phyloP scores from a whole-genome alignment of 2,113 vertebrate genomes.

The Callithrix jacchus region DNA sequence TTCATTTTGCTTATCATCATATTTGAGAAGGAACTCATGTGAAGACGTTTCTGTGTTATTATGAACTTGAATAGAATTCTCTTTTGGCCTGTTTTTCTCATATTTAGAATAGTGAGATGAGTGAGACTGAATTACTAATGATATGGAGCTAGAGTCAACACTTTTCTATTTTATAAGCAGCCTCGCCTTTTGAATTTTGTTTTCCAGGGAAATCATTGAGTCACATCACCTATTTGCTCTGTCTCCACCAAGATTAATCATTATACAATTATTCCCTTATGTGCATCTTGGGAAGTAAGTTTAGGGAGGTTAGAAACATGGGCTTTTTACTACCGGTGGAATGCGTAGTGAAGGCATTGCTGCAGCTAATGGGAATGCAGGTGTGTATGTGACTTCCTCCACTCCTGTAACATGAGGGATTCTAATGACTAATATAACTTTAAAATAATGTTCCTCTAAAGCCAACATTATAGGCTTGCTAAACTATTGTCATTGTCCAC shows the following conservation, averaged over 20 bases:
- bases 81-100: background rate
- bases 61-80: background rate
- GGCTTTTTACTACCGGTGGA: background rate
- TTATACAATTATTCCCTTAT: background rate
- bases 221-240: background rate
- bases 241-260: background rate
- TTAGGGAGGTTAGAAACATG: background rate
- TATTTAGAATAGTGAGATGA: background rate
- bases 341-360: background rate
- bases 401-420: background rate
- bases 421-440: background rate
- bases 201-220: background rate
- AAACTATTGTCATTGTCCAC: background rate
- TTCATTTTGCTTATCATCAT: background rate
- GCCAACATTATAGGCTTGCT: background rate
- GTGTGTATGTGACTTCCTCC: background rate
- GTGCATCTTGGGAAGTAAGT: background rate
- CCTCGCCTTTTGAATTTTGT: background rate
- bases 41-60: background rate
- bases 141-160: background rate
- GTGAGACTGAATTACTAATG: background rate
- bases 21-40: background rate
- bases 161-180: background rate
- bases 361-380: background rate
- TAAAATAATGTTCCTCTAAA: background rate